A percentile compares a stretch with the other conserved stretches of the same genome.
Conservation (phyloP, 2,888 invertebrate genomes). For the Drosophila bunnanda region DNA sequence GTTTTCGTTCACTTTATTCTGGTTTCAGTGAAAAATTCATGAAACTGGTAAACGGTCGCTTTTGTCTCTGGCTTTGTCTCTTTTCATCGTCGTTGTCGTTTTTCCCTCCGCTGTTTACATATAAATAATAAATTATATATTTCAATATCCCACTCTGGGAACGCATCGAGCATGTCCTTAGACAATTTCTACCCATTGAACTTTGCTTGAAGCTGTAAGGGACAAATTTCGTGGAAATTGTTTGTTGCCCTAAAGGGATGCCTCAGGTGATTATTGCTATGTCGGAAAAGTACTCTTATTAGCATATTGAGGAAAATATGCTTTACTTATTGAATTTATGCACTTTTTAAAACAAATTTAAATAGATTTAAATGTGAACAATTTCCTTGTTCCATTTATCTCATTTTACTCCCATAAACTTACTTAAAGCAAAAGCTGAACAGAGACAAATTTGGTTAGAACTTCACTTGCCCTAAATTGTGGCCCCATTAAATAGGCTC, state of each 20-base stretch:
- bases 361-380: not conserved
- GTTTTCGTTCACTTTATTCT: slow-evolving; percentile 36
- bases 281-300: not conserved
- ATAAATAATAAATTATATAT: slow-evolving; percentile 59
- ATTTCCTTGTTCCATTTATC: not conserved
- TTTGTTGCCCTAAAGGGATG: slow-evolving; percentile 35
- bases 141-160: slow-evolving; percentile 33
- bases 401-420: not conserved
- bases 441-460: not conserved
- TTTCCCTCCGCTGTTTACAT: slow-evolving; percentile 32
- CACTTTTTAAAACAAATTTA: not conserved
- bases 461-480: not conserved
- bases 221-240: slow-evolving; percentile 21
- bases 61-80: slow-evolving; percentile 25
- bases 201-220: slow-evolving; percentile 35
- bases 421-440: not conserved
- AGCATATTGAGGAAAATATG: not conserved
- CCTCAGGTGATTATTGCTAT: not conserved
- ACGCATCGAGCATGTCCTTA: slow-evolving; percentile 39
- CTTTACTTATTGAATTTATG: not conserved
- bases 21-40: slow-evolving; percentile 32
- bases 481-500: slow-evolving; percentile 5
- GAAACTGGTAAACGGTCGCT: slow-evolving; percentile 27
- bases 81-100: not conserved
- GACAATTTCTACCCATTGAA: slow-evolving; percentile 30